phyloP scores from a whole-genome alignment of 1,140 invertebrate genomes.

The Ceratoteleas bidentatus region DNA sequence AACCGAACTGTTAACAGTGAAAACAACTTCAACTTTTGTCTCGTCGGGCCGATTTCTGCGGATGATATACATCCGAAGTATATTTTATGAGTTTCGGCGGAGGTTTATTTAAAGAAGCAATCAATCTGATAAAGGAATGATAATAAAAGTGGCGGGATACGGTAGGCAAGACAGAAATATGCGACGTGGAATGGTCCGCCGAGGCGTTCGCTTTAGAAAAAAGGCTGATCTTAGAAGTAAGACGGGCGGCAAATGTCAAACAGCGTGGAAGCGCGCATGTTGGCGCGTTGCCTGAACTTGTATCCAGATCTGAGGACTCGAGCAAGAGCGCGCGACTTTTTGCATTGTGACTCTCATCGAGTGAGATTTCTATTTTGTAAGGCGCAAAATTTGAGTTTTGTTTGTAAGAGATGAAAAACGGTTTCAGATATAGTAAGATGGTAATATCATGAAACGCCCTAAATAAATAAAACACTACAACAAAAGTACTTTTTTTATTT shows the following conservation, averaged over 20 bases:
- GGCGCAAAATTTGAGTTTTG: no score
- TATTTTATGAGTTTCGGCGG: no score
- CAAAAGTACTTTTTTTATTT: no score
- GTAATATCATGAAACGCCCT: no score
- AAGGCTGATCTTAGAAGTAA: conserved; percentile 32
- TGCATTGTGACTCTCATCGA: not conserved
- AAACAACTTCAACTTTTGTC: no score
- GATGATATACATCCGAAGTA: no score
- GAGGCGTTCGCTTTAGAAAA: conserved; percentile 25
- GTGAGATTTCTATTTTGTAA: no score
- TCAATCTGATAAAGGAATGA: conserved; percentile 5
- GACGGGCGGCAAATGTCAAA: conserved; percentile 40
- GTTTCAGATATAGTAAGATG: no score
- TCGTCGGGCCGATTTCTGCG: no score
- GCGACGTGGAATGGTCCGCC: conserved; percentile 17
- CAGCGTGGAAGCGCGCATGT: conserved; percentile 15
- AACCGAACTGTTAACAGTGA: conserved; percentile 1
- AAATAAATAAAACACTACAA: no score
- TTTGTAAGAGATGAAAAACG: no score
- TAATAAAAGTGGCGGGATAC: not conserved
- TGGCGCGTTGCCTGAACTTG: conserved; percentile 31
- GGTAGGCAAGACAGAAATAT: conserved; percentile 6
- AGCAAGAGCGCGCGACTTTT: not conserved
- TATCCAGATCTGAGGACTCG: conserved; percentile 19
- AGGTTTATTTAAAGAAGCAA: conserved; percentile 8